Evolutionary conservation across 2,888 invertebrate species (phyloP).

Genomic region (Tiliacea aurago): DNA sequence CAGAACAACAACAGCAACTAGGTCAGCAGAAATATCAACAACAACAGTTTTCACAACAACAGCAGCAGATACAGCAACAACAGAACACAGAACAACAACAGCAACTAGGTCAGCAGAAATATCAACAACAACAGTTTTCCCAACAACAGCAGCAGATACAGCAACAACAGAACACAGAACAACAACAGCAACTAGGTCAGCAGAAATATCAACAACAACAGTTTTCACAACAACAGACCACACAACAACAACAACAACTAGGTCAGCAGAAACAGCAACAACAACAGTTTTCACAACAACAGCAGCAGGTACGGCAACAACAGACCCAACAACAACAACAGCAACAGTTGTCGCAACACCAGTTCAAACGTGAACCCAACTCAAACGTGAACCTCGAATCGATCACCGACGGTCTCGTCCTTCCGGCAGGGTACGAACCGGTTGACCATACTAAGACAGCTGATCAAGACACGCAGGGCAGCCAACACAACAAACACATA

Average conservation of each 20-base stretch:
- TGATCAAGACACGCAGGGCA: slow-evolving; percentile 78
- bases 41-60: slow-evolving; percentile 29
- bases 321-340: slow-evolving; percentile 30
- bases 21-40: slow-evolving; percentile 24
- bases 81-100: slow-evolving; percentile 27
- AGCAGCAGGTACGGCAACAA: too few species aligned
- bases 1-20: slow-evolving; percentile 23
- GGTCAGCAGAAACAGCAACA: slow-evolving; percentile 13
- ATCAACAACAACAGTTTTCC: slow-evolving; percentile 37
- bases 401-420: slow-evolving; percentile 76
- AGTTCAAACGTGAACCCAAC: slow-evolving; percentile 34
- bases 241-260: too few species aligned
- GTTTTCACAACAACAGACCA: slow-evolving; percentile 14
- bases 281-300: slow-evolving; percentile 17
- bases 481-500: slow-evolving; percentile 69
- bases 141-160: slow-evolving; percentile 29
- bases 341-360: slow-evolving; percentile 32
- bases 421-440: slow-evolving; percentile 87
- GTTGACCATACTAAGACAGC: slow-evolving; percentile 77
- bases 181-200: background rate
- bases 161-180: slow-evolving; percentile 33
- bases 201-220: slow-evolving; percentile 26
- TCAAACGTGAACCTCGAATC: slow-evolving; percentile 64
- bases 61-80: slow-evolving; percentile 34
- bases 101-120: slow-evolving; percentile 9